Evolutionary conservation across 2,113 vertebrate genomes (phyloP), one percentile per base, ranked within the genome.

Genomic region (Pterocles burchelli): DNA sequence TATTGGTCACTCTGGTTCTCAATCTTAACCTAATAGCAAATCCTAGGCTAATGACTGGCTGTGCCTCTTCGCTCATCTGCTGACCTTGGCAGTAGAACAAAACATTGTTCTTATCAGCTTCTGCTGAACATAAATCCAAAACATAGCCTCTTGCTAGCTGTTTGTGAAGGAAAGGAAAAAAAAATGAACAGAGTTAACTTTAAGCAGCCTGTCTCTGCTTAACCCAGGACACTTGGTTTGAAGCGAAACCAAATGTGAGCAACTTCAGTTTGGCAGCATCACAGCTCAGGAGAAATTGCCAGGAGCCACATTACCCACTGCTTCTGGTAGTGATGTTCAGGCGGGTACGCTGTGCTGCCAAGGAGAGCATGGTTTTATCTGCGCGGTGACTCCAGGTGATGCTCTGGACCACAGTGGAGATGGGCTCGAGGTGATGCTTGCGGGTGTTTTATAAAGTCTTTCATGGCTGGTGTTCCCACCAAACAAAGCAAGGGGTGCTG

Each of bases 281-380:
- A 33, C 2, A 7, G 43, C 73, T 67, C 19, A 67, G 54, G 26
- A 51, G 12, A 61, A 49, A 9, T 19, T 55, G 26, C 52, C 21
- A 4, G 0, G 3, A 76, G n/a, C 26, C 31, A 41, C 4, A 0
- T 34, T 48, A 6, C 29, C 45, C 18, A 24, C 24, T 1, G 2
- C 61, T 59, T 26, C 36, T 67, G 77, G 6, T 19, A 65, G 26
- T 13, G 51, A 33, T 59, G 28, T 61, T 85, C 29, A 10, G 51
- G 33, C 6, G 6, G 26, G 28, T 48, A 19, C 29, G 1, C n/a
- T 51, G 4, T 63, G 36, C 70, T 81, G 52, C 43, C 57, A 41
- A 41, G 38, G 61, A 61, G 38, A 67, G 45, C 9, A 41, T 3
- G 0, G 6, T 24, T 89, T 87, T 45, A 74, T 48, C 26, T 2